Evolutionary conservation across 2,797 vertebrate species (phyloP).

Genomic region (Arctocebus calabarensis): DNA sequence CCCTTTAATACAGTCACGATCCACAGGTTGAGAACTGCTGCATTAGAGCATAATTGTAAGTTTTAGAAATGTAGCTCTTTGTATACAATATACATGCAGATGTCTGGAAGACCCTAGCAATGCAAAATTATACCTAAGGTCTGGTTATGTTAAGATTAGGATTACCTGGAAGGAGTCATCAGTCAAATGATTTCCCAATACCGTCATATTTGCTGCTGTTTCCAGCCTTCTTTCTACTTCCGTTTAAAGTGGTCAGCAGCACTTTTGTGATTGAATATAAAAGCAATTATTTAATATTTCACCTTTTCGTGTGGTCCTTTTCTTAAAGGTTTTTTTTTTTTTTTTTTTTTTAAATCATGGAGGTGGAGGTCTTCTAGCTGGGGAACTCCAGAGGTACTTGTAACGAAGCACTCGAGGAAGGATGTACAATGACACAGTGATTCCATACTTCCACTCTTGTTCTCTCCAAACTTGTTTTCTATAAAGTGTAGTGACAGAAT

Average conservation of each 20-base stretch:
- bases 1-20: no score
- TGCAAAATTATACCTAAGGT: not conserved
- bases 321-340: constrained; percentile 40
- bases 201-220: not conserved
- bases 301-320: constrained; percentile 40
- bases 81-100: not conserved
- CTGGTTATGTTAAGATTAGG: not conserved
- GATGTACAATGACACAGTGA: not conserved
- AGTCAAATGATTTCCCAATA: not conserved
- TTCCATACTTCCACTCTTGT: not conserved
- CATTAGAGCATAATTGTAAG: not conserved
- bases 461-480: not conserved
- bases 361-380: constrained; percentile 8
- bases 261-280: constrained; percentile 5
- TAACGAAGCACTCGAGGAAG: not conserved
- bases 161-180: not conserved
- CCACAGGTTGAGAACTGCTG: no score
- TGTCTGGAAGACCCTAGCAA: constrained; percentile 40
- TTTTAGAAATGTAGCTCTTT: not conserved
- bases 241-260: constrained; percentile 8
- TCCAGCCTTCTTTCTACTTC: not conserved
- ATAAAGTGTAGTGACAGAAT: not conserved
- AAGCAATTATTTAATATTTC: constrained; percentile 28
- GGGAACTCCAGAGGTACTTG: not conserved
- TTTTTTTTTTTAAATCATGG: not conserved